phyloP scores from a whole-genome alignment of 2,888 invertebrate genomes.

The Sinohyriopsis cumingii region DNA sequence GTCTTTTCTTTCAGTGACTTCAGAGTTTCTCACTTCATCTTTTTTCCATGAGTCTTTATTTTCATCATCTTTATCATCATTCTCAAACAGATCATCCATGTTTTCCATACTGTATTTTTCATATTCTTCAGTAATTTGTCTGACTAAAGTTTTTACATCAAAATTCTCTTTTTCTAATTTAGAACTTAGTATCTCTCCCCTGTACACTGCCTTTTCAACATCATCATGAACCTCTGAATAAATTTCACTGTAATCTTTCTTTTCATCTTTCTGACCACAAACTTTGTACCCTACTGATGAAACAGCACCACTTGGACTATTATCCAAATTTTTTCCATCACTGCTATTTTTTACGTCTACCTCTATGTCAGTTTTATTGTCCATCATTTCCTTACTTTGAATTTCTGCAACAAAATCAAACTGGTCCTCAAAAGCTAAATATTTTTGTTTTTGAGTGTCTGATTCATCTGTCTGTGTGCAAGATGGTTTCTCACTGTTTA shows the following conservation, averaged over 20 bases:
- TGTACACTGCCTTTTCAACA: conserved; percentile 37
- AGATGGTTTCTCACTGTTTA: no score
- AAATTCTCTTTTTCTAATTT: conserved; percentile 42
- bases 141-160: conserved; percentile 26
- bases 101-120: conserved; percentile 55
- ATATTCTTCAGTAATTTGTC: conserved; percentile 46
- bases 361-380: conserved; percentile 5
- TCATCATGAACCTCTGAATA: conserved; percentile 31
- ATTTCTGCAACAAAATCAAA: no score
- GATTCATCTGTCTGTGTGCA: no score
- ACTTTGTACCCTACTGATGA: neutral
- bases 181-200: conserved; percentile 35
- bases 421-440: no score
- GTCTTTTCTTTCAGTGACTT: no score
- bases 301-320: neutral
- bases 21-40: no score
- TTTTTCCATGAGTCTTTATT: neutral
- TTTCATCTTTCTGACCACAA: neutral
- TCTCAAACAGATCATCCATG: conserved; percentile 64
- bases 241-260: conserved; percentile 1
- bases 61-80: conserved; percentile 39
- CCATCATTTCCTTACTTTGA: no score
- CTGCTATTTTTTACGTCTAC: neutral
- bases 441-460: no score
- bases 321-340: neutral